Percentiles rank a stretch among this genome's conserved stretches.
Conservation (phyloP, 2,797 vertebrate genomes). For the Ceryle rudis region DNA sequence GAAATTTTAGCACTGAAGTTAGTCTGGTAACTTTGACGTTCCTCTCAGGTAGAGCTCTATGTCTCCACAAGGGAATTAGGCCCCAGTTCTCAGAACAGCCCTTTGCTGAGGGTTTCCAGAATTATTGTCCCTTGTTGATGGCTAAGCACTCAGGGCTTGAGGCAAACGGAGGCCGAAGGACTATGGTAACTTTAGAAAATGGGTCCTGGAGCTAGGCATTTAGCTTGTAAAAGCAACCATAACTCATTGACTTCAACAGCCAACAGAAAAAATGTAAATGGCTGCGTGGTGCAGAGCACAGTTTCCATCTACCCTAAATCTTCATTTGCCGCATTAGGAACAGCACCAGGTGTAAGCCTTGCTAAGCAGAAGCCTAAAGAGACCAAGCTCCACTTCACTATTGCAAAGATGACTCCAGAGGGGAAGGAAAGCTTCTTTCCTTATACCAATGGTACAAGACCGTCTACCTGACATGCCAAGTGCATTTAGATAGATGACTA, state of each 20-base stretch:
- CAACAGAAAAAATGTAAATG: neutral
- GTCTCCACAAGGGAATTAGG: neutral
- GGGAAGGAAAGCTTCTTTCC: neutral
- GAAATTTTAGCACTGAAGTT: neutral
- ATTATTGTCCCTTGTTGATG: neutral
- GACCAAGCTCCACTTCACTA: neutral
- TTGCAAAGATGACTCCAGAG: neutral
- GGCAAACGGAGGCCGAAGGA: neutral
- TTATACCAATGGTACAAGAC: neutral
- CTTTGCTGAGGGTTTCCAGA: neutral
- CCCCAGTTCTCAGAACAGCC: neutral
- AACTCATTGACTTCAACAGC: neutral
- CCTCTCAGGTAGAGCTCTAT: neutral
- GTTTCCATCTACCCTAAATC: neutral
- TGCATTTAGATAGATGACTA: accelerated
- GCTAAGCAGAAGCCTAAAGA: neutral
- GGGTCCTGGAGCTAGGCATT: neutral
- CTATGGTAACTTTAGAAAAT: neutral
- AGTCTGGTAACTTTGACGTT: neutral
- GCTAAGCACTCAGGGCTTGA: neutral
- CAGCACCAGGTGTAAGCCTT: neutral
- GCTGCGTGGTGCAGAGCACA: neutral
- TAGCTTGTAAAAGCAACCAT: neutral
- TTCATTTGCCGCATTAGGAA: neutral
- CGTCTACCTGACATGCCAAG: neutral